phyloP scores from a whole-genome alignment of 2,888 invertebrate genomes.

The Cacoxenus indagator region DNA sequence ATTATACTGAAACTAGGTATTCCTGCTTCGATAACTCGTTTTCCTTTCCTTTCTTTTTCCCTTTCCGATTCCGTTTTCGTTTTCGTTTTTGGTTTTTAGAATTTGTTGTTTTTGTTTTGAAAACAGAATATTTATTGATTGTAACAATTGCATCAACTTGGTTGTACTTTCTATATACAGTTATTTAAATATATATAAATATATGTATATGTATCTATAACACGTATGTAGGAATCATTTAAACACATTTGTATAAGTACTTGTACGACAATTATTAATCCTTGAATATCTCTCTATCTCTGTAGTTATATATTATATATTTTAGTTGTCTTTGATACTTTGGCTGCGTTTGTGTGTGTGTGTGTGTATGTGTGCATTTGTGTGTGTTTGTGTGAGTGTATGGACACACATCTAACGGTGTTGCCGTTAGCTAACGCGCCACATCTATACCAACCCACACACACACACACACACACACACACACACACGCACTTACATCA shows the following conservation, averaged over 20 bases:
- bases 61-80: neutral
- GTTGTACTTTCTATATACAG: neutral
- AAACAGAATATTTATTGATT: slow-evolving; percentile 13
- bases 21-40: neutral
- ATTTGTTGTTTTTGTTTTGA: slow-evolving; percentile 9
- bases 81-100: neutral
- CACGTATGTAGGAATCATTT: neutral
- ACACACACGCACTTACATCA: too few species aligned
- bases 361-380: neutral
- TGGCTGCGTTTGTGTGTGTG: neutral
- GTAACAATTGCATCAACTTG: slow-evolving; percentile 5
- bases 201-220: neutral
- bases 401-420: neutral
- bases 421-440: too few species aligned
- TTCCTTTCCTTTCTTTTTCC: neutral
- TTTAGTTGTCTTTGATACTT: neutral
- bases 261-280: neutral
- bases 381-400: neutral
- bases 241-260: neutral
- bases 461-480: too few species aligned
- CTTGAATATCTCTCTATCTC: neutral
- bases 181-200: neutral
- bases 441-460: too few species aligned
- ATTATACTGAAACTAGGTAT: too few species aligned
- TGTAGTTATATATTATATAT: neutral